These are phyloP conservation scores for Trididemnum clinides DNA, from an alignment of 23 tunicate species.

Conservation along the genomic window DNA sequence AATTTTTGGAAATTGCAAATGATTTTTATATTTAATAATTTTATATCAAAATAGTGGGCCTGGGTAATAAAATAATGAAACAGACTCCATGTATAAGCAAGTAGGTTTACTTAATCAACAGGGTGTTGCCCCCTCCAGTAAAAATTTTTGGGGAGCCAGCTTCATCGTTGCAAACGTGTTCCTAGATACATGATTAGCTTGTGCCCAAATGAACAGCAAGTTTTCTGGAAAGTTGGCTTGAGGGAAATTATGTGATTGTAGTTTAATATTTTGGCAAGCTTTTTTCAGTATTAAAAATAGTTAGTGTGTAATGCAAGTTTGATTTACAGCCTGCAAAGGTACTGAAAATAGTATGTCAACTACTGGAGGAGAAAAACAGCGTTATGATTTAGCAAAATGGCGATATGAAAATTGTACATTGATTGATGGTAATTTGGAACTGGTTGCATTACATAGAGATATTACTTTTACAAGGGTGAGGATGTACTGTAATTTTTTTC, in stretches of 20 bases:
- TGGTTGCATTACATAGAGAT: slow-evolving; percentile 8
- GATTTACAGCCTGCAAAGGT: slow-evolving; percentile 45
- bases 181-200: background rate
- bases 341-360: slow-evolving; percentile 27
- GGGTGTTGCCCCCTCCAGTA: too few relatives aligned
- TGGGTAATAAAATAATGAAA: too few relatives aligned
- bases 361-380: background rate
- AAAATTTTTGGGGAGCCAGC: too few relatives aligned
- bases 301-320: background rate
- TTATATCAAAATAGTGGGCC: too few relatives aligned
- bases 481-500: too few relatives aligned
- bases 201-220: too few relatives aligned
- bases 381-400: background rate
- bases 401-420: slow-evolving; percentile 76
- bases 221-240: too few relatives aligned
- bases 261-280: background rate
- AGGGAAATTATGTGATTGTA: too few relatives aligned
- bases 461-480: slow-evolving; percentile 53
- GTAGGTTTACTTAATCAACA: too few relatives aligned
- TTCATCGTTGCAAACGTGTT: background rate
- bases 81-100: too few relatives aligned
- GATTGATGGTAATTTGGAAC: slow-evolving; percentile 83
- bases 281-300: background rate
- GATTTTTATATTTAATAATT: too few relatives aligned
- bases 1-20: too few relatives aligned